Conservation (phyloP, 2,888 invertebrate species). For the Itoplectis maculator region DNA sequence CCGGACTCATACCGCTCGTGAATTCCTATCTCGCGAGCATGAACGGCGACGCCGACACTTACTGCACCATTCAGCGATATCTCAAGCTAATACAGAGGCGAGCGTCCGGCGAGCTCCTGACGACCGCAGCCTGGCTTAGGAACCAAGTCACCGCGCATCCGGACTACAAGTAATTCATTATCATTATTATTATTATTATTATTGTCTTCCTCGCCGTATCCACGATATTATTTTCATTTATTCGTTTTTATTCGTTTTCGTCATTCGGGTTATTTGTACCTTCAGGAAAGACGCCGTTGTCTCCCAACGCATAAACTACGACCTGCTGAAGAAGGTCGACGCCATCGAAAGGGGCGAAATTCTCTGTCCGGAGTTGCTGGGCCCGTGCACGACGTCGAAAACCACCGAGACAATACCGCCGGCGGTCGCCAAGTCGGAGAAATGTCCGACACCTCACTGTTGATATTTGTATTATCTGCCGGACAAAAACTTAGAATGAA, state of each 20-base stretch:
- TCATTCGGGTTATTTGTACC: slow-evolving; percentile 62
- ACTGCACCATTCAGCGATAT: slow-evolving; percentile 98
- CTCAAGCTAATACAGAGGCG: slow-evolving; percentile 95
- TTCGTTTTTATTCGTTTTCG: too few species aligned
- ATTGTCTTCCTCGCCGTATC: not conserved
- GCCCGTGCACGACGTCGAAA: slow-evolving; percentile 90
- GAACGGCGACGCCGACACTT: slow-evolving; percentile 99
- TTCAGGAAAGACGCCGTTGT: slow-evolving; percentile 95
- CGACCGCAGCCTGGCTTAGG: slow-evolving; percentile 98
- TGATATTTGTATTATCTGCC: slow-evolving; percentile 54
- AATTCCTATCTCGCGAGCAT: slow-evolving; percentile 97
- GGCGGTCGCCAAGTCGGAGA: slow-evolving; percentile 88
- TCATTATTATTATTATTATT: too few species aligned
- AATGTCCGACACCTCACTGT: slow-evolving; percentile 66
- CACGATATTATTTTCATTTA: not conserved
- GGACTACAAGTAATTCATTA: slow-evolving; percentile 93
- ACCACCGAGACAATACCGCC: slow-evolving; percentile 94
- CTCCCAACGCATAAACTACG: slow-evolving; percentile 95
- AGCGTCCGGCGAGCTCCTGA: slow-evolving; percentile 95
- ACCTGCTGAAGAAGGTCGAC: slow-evolving; percentile 92
- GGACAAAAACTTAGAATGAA: slow-evolving; percentile 45
- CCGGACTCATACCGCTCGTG: slow-evolving; percentile 97
- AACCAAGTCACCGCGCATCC: slow-evolving; percentile 95
- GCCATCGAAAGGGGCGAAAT: slow-evolving; percentile 90
- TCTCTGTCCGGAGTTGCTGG: slow-evolving; percentile 91